Percentiles rank a stretch among this genome's conserved stretches.
Conservation (phyloP, 1,140 invertebrate genomes). For the Aphidius gifuensis region DNA sequence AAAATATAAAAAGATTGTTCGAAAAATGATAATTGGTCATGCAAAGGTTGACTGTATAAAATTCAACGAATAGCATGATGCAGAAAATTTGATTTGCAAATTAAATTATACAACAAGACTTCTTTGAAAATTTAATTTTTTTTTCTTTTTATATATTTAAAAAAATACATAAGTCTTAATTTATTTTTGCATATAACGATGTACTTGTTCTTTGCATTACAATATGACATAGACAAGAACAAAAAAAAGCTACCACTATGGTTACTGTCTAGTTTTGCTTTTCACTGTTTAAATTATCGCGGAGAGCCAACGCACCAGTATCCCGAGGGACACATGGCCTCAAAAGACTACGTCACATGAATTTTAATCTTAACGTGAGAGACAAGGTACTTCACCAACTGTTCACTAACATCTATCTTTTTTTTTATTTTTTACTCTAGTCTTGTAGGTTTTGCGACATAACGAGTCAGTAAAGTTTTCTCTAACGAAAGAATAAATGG, state of each 20-base stretch:
- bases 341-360: slow-evolving; percentile 49
- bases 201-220: too few species aligned
- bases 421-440: slow-evolving; percentile 29
- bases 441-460: slow-evolving; percentile 28
- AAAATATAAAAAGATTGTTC: neutral
- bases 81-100: slow-evolving; percentile 52
- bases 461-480: slow-evolving; percentile 51
- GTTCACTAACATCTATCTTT: slow-evolving; percentile 1
- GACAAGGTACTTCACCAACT: slow-evolving; percentile 1
- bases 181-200: too few species aligned
- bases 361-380: slow-evolving; percentile 48
- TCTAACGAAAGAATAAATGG: neutral
- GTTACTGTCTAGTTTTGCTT: too few species aligned
- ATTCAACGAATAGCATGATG: slow-evolving; percentile 37
- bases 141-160: too few species aligned
- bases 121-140: too few species aligned
- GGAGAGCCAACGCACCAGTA: slow-evolving; percentile 16
- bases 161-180: too few species aligned
- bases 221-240: too few species aligned
- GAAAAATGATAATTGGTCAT: slow-evolving; percentile 12
- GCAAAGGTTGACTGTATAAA: slow-evolving; percentile 27
- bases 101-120: slow-evolving; percentile 37
- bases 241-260: too few species aligned
- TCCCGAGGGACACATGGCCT: slow-evolving; percentile 44
- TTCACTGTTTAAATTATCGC: neutral